These are phyloP conservation scores for Ctena decussata DNA, from an alignment of 2,888 invertebrate genomes.

Conservation along the genomic window DNA sequence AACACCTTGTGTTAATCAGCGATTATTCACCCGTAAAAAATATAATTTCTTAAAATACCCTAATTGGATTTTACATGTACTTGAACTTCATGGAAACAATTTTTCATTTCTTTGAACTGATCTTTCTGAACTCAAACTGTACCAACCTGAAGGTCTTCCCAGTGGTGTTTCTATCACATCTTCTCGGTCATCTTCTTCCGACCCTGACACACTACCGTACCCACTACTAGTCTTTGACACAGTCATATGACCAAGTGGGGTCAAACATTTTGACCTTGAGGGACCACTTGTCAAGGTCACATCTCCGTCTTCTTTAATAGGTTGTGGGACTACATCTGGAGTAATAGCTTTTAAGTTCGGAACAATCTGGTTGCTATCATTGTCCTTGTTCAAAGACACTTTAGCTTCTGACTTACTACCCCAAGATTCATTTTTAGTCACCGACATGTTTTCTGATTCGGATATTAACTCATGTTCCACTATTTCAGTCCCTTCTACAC, in stretches of 20 bases:
- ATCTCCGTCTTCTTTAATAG: neutral
- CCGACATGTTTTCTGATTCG: constrained; percentile 77
- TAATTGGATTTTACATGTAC: too few species aligned
- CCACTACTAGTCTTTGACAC: constrained; percentile 71
- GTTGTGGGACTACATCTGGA: constrained; percentile 19
- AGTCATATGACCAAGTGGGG: neutral
- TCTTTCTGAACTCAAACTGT: too few species aligned
- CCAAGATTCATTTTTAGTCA: constrained; percentile 76
- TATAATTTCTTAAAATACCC: too few species aligned
- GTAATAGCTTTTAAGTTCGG: neutral
- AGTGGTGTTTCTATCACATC: constrained; percentile 33
- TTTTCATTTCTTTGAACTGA: too few species aligned
- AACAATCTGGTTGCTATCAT: too few species aligned
- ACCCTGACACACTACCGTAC: constrained; percentile 69
- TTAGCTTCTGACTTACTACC: constrained; percentile 72
- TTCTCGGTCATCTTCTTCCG: constrained; percentile 64
- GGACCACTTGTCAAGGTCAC: neutral
- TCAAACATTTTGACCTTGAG: neutral
- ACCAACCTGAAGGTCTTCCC: constrained; percentile 70
- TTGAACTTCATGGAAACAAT: too few species aligned
- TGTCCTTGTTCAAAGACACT: constrained; percentile 57
- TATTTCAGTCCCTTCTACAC: constrained; percentile 71
- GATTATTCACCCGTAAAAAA: too few species aligned
- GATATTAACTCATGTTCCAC: constrained; percentile 76
- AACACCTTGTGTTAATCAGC: too few species aligned